Percentiles rank a stretch among this genome's conserved stretches.
phyloP scores from a whole-genome alignment of 2,797 vertebrate genomes.

The Rhynchotus rufescens region DNA sequence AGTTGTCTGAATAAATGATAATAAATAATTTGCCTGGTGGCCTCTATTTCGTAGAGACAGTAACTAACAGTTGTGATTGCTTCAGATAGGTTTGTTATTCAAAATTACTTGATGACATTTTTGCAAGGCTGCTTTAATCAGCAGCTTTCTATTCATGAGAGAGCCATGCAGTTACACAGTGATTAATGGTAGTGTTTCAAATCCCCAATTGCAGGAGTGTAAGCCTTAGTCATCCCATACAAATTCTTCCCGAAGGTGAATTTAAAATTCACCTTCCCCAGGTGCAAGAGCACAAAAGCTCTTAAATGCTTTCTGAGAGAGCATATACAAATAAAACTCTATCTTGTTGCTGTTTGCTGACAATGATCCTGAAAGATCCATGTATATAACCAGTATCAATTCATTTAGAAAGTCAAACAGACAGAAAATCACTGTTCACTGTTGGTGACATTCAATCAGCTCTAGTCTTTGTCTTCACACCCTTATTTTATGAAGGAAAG shows the following conservation, averaged over 20 bases:
- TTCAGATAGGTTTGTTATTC: conserved; percentile 4
- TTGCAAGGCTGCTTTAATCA: background rate
- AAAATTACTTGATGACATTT: conserved; percentile 4
- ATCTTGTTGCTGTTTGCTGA: background rate
- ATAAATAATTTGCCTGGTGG: background rate
- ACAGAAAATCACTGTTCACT: background rate
- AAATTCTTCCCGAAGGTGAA: background rate
- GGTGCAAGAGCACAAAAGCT: background rate
- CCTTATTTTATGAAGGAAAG: background rate
- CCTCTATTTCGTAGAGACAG: background rate
- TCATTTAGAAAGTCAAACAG: background rate
- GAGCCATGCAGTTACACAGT: background rate
- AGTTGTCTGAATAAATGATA: background rate
- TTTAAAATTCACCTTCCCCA: background rate
- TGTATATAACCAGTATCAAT: background rate
- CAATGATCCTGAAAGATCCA: background rate
- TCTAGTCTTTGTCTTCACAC: background rate
- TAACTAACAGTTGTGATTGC: background rate
- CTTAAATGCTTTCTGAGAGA: background rate
- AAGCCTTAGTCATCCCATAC: background rate
- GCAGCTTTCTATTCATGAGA: background rate
- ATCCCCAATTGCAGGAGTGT: background rate
- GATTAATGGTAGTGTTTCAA: background rate
- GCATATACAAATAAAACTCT: background rate
- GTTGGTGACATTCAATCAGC: background rate